Evolutionary conservation across 2,797 vertebrate genomes (phyloP), one percentile per base, ranked within the genome.

Genomic region (Chromis chromis): DNA sequence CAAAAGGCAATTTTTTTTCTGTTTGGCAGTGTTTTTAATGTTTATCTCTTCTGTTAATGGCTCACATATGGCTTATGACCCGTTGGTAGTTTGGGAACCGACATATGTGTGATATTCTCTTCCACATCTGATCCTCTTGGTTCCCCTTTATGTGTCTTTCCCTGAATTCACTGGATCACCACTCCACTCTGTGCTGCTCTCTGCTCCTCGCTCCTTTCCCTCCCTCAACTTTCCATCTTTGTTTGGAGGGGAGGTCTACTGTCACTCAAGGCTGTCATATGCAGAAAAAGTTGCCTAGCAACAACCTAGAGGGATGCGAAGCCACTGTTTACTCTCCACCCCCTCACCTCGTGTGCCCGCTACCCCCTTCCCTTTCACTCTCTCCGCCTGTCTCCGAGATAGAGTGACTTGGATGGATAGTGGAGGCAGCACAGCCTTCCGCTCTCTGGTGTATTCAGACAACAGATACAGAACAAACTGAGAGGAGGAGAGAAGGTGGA

Each of bases 201-300:
- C 64, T 65, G 65, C 79, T 61, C 69, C 48, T 49, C 67, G 69
- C 76, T 64, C 58, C 74, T 70, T 28, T 76, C 49, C 58, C 72
- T 79, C 78, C 66, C 65, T 84, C 76, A 83, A 88, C 81, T 90
- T 82, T 86, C 73, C 39, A 60, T 79, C 84, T 91, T 89, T 91
- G 86, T 91, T 88, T 70, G 48, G 57, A 80, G 82, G 79, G 84
- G 80, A 86, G 89, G 80, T 85, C 76, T 88, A 68, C 86, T 86
- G 90, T 93, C 92, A 93, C 75, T 93, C 90, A 91, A 40, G 69
- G 83, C 81, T 87, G 86, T 89, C 87, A 85, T 84, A 74, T 79
- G 82, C 81, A 81, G 84, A 79, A 84, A 83, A 88, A 88, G 91
- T 93, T 92, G 90, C 93, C 91, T 92, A 90, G 94, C 91, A 93